Evolutionary conservation across 2,113 vertebrate genomes (phyloP).

Genomic region (Ceuthmochares aereus): DNA sequence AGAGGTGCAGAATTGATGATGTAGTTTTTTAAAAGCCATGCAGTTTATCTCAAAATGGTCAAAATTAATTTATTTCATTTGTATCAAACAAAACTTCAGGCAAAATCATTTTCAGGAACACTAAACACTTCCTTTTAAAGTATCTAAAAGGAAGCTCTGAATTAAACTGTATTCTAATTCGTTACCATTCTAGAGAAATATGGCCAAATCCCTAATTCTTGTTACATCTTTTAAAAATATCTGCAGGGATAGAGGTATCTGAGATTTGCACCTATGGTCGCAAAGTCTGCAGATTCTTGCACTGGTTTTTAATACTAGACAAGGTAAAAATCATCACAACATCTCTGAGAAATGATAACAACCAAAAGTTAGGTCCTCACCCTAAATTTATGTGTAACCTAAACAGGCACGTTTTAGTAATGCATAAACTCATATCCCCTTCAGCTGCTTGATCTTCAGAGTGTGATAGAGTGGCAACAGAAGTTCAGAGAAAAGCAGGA

Average conservation of each 20-base stretch:
- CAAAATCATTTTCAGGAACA: background rate
- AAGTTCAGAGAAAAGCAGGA: background rate
- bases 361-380: background rate
- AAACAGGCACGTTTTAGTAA: background rate
- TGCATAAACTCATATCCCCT: background rate
- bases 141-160: background rate
- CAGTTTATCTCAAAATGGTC: background rate
- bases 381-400: background rate
- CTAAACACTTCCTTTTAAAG: background rate
- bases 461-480: background rate
- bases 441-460: background rate
- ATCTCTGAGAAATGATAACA: background rate
- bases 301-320: background rate
- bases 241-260: background rate
- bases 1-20: background rate
- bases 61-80: background rate
- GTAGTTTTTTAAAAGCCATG: background rate
- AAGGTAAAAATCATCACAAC: background rate
- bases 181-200: background rate
- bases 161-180: background rate
- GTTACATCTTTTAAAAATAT: background rate
- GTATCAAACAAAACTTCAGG: background rate
- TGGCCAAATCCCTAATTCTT: background rate
- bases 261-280: background rate
- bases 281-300: background rate